phyloP scores from a whole-genome alignment of 2,888 invertebrate genomes.

The Parnassius orleans region DNA sequence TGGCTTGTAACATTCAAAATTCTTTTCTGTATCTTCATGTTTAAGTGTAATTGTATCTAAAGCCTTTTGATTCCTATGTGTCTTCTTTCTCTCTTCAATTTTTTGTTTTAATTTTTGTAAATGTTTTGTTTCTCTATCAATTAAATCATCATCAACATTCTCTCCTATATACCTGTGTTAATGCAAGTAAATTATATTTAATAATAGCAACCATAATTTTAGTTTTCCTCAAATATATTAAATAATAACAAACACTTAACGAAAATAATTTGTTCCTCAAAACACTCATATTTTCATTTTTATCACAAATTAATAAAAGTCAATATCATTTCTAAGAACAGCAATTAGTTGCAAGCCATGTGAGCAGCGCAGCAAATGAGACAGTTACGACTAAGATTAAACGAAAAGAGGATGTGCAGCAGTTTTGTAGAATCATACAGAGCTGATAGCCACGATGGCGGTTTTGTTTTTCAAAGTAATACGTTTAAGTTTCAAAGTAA shows the following conservation, averaged over 20 bases:
- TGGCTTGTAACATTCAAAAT: constrained; percentile 39
- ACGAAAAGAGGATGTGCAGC: not conserved
- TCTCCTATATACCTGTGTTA: constrained; percentile 69
- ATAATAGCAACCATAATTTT: no score
- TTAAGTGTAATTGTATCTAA: constrained; percentile 42
- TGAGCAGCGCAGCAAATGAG: not conserved
- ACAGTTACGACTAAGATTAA: not conserved
- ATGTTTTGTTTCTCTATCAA: constrained; percentile 76
- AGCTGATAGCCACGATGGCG: not conserved
- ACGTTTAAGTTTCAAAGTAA: not conserved
- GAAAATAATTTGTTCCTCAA: no score
- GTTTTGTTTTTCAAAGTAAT: not conserved
- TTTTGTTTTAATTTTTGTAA: constrained; percentile 81
- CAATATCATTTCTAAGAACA: no score
- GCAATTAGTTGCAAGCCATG: not conserved
- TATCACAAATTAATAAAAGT: constrained; percentile 10
- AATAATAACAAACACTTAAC: no score
- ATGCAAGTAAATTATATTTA: not conserved
- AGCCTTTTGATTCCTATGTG: constrained; percentile 45
- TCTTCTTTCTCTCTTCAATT: constrained; percentile 80
- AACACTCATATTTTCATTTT: not conserved
- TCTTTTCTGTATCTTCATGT: constrained; percentile 31
- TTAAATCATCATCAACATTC: constrained; percentile 54
- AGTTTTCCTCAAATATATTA: no score
- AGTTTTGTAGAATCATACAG: not conserved